Conservation (phyloP, 2,113 vertebrate genomes). For the Oreochromis niloticus region DNA sequence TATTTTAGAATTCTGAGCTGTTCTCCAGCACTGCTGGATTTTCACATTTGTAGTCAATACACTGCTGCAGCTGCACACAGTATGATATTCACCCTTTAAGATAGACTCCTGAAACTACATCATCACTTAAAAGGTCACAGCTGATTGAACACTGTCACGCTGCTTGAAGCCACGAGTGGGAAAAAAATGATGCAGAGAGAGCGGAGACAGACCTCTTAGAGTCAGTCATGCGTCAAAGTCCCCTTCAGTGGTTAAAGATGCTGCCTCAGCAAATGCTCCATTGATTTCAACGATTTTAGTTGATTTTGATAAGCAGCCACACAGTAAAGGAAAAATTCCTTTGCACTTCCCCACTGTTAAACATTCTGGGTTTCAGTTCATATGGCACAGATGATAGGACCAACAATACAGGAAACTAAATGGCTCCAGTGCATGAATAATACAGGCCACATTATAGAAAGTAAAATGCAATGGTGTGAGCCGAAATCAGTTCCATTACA, state of each 20-base stretch:
- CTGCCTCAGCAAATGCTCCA: neutral
- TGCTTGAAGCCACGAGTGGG: neutral
- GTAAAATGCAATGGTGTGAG: neutral
- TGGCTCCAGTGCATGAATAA: neutral
- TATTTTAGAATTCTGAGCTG: neutral
- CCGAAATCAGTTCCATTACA: neutral
- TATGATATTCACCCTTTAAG: neutral
- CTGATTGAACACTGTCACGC: neutral
- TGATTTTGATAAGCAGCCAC: neutral
- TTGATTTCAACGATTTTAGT: neutral
- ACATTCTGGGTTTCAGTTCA: neutral
- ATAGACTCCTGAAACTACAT: neutral
- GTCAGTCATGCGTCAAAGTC: neutral
- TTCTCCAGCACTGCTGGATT: neutral
- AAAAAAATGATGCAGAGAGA: neutral
- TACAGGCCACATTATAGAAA: neutral
- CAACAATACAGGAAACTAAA: neutral
- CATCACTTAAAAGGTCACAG: neutral
- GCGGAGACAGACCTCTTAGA: neutral
- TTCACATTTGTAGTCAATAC: neutral
- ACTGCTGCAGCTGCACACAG: neutral
- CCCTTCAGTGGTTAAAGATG: neutral
- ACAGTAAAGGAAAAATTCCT: neutral
- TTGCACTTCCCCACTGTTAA: neutral
- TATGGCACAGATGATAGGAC: neutral